phyloP scores from a whole-genome alignment of 2,888 invertebrate genomes.

The Tiliacea aurago region DNA sequence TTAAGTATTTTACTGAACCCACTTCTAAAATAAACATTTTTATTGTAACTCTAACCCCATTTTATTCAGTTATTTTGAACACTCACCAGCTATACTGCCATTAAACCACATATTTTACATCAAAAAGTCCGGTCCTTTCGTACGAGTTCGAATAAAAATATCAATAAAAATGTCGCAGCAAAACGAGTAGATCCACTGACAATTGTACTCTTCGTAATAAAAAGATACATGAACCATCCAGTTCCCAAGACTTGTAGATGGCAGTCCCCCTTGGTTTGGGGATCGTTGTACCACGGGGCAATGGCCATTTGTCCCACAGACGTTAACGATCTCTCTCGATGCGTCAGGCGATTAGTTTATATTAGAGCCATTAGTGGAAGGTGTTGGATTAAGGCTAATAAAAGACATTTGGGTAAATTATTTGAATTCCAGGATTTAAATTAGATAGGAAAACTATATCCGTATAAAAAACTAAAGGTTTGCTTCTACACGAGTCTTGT shows the following conservation, averaged over 20 bases:
- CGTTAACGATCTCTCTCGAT: slow-evolving; percentile 50
- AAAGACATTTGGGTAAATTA: not conserved
- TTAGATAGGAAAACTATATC: not conserved
- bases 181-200: slow-evolving; percentile 13
- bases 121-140: slow-evolving; percentile 9
- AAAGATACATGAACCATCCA: slow-evolving; percentile 29
- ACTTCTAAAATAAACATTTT: not conserved
- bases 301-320: slow-evolving; percentile 60
- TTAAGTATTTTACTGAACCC: not conserved
- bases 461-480: not conserved
- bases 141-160: slow-evolving; percentile 15
- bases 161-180: slow-evolving; percentile 26
- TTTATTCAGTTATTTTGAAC: no score
- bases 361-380: slow-evolving; percentile 22
- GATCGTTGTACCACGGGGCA: slow-evolving; percentile 62
- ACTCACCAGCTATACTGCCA: no score
- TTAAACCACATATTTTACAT: not conserved
- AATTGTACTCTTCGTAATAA: slow-evolving; percentile 20
- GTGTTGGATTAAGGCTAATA: slow-evolving; percentile 9
- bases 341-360: slow-evolving; percentile 40
- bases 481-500: no score
- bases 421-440: slow-evolving; percentile 6
- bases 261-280: slow-evolving; percentile 48
- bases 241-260: slow-evolving; percentile 29
- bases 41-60: no score